A percentile compares a stretch with the other conserved stretches of the same genome.
These are phyloP conservation scores for Enoplosus armatus DNA, from an alignment of 2,797 vertebrate genomes.

Conservation along the genomic window DNA sequence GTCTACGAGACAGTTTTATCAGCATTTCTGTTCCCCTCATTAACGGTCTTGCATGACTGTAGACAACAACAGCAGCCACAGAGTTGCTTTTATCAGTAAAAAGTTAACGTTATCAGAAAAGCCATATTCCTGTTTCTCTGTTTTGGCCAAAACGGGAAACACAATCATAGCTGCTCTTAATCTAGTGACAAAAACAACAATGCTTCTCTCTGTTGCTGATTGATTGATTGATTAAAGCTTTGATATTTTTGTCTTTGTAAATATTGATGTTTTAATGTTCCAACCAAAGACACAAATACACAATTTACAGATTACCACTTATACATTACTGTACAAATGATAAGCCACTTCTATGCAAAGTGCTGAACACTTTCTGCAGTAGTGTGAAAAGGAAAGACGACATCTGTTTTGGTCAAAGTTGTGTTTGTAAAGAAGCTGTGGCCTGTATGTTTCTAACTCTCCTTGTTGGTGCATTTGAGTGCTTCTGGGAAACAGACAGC, in stretches of 20 bases:
- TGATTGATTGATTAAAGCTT: background rate
- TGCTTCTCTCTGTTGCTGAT: background rate
- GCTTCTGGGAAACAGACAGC: background rate
- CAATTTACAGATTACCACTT: background rate
- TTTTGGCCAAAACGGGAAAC: constrained; percentile 35
- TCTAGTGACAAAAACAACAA: constrained; percentile 8
- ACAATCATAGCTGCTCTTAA: constrained; percentile 29
- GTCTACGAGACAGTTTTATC: constrained; percentile 52
- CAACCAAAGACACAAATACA: background rate
- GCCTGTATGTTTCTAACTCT: constrained; percentile 10
- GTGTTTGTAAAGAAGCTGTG: constrained; percentile 16
- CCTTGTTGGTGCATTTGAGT: background rate
- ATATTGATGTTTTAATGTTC: background rate
- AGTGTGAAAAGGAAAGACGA: background rate
- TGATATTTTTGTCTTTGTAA: background rate
- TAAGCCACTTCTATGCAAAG: background rate
- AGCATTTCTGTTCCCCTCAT: constrained; percentile 43
- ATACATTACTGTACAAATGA: background rate
- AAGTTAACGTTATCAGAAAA: constrained; percentile 43
- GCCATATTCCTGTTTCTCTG: constrained; percentile 56
- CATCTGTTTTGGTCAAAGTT: background rate
- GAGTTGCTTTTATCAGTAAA: constrained; percentile 46
- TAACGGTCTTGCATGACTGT: constrained; percentile 30
- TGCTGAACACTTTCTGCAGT: background rate
- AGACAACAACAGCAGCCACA: constrained; percentile 31